These are phyloP conservation scores for Agriopis marginaria DNA, from an alignment of 2,888 invertebrate genomes.

Conservation along the genomic window DNA sequence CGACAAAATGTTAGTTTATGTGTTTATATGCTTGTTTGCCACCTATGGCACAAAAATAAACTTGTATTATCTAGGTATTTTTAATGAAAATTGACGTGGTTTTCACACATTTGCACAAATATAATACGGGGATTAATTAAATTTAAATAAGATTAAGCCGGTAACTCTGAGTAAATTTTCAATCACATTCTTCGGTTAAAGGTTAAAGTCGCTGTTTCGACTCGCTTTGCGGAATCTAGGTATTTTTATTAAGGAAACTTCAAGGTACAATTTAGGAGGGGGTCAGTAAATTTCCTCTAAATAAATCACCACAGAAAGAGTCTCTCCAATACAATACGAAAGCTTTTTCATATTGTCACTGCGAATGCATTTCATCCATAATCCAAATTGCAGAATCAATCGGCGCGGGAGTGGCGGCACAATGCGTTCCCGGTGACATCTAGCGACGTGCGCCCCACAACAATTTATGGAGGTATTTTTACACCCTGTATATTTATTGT, in stretches of 20 bases:
- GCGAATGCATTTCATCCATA: constrained; percentile 35
- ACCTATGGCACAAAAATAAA: no score
- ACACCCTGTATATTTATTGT: constrained; percentile 49
- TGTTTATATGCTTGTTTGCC: no score
- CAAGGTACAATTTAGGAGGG: not conserved
- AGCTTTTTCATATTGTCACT: constrained; percentile 37
- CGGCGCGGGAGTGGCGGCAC: constrained; percentile 50
- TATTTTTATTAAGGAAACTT: not conserved
- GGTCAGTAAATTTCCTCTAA: constrained; percentile 9
- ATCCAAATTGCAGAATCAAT: constrained; percentile 58
- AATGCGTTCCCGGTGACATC: constrained; percentile 51
- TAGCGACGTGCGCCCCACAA: constrained; percentile 49
- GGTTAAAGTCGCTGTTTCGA: no score
- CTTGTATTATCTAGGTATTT: no score
- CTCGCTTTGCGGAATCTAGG: no score
- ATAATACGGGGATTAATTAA: no score
- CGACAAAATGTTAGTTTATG: no score
- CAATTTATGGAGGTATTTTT: constrained; percentile 46
- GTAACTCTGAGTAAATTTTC: no score
- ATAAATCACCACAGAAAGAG: constrained; percentile 27
- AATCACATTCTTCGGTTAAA: no score
- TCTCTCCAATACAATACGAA: constrained; percentile 25
- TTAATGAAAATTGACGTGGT: not conserved
- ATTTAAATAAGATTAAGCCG: no score
- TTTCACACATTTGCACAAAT: no score